These are phyloP conservation scores for Porites rus DNA, from an alignment of 92 coral and sea anemone genomes.

Conservation along the genomic window DNA sequence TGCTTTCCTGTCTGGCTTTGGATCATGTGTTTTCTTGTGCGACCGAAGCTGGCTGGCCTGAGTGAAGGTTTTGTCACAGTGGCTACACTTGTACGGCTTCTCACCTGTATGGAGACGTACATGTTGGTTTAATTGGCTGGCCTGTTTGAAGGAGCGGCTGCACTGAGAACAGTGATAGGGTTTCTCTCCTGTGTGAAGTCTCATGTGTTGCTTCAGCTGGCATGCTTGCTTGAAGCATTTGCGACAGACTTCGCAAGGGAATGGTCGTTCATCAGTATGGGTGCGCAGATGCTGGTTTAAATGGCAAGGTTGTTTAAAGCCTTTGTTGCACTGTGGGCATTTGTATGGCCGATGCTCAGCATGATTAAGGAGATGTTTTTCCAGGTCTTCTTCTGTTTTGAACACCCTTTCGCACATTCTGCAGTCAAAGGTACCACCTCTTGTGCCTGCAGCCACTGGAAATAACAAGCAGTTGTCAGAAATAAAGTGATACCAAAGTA, in stretches of 20 bases:
- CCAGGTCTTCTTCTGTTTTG: slow-evolving; percentile 77
- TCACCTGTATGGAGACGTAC: slow-evolving; percentile 98
- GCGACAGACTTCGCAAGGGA: slow-evolving; percentile 91
- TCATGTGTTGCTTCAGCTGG: slow-evolving; percentile 94
- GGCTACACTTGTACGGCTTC: slow-evolving; percentile 93
- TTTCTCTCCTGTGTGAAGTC: slow-evolving; percentile 98
- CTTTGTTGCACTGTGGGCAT: slow-evolving; percentile 91
- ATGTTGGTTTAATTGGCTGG: slow-evolving; percentile 98
- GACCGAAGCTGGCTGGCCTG: slow-evolving; percentile 99
- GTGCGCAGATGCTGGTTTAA: slow-evolving; percentile 86
- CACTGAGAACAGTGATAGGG: slow-evolving; percentile 94
- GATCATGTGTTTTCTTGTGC: slow-evolving; percentile 97
- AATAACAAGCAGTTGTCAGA: neutral
- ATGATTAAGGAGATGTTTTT: slow-evolving; percentile 85
- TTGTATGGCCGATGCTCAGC: slow-evolving; percentile 89
- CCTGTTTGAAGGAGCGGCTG: slow-evolving; percentile 93
- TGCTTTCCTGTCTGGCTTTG: slow-evolving; percentile 79
- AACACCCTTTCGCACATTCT: slow-evolving; percentile 90
- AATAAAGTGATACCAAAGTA: neutral
- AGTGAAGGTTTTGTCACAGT: slow-evolving; percentile 93
- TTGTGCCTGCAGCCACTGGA: slow-evolving; percentile 32
- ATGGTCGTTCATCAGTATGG: slow-evolving; percentile 93
- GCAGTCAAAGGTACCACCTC: slow-evolving; percentile 75
- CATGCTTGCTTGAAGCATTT: slow-evolving; percentile 97
- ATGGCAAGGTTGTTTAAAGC: slow-evolving; percentile 95